Evolutionary conservation across 2,888 invertebrate species (phyloP), one percentile per base, ranked within the genome.

Genomic region (Cryptocheilus praepositus): DNA sequence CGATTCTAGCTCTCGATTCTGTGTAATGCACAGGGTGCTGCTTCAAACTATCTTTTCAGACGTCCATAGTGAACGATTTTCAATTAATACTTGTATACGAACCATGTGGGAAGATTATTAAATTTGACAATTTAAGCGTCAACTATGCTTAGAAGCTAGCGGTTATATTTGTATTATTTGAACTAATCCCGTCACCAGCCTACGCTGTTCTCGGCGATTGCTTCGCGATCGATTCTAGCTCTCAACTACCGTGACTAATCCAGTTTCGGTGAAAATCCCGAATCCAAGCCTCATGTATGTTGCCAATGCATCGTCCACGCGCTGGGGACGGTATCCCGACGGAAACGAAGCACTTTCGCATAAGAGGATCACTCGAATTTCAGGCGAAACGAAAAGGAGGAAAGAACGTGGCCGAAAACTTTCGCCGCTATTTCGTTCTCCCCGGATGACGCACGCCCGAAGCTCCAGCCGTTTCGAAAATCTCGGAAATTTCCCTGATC

Each of bases 291-390:
- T 49, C n/a, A 18, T n/a, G 49, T 16, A 49, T 49, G 7, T 49
- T 13, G 49, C 15, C n/a, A 16, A 49, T 49, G 49, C 49, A 18
- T 49, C 49, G 49, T 49, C 16, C 49, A 49, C 45, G 45, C 25
- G 25, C 25, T 45, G 16, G 45, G 45, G 7, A 45, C 45, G 45
- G 16, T 45, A 45, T 45, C 16, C 45, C 45, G 3, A 45, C 45
- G 45, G 16, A 45, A 45, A 45, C 45, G 16, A 49, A n/a, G 18
- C 16, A 49, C 16, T 49, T n/a, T 49, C 49, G 49, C 18, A 49
- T 49, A 49, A 49, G 49, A 49, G 49, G 49, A 49, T 49, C 49
- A 18, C 49, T 36, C 49, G 49, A 49, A 49, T 49, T 16, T 49
- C 49, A 16, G n/a, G 15, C 49, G 36, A 25, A 25, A 3, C 49